Base-by-base conservation (phyloP, 1,140 invertebrate species). In the Hesperophylax magnus region DNA sequence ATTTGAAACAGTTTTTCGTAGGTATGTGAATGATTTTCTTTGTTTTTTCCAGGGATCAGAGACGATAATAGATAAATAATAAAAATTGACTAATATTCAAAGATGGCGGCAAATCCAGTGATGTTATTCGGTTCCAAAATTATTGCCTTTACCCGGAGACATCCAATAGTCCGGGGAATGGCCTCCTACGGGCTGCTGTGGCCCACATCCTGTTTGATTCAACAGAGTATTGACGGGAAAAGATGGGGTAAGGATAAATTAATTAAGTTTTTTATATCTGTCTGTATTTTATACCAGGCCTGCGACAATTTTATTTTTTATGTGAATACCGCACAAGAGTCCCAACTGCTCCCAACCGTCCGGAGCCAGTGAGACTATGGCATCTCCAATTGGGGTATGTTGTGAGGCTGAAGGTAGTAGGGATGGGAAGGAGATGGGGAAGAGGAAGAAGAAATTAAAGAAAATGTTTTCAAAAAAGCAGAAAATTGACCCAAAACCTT, bases 141-240 rank as follows among this genome's bases (percentile, higher is more conserved):
- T 31, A 52, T 67, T 17, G 69, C 80, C 5, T 84, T 84, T 76
- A 61, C 71, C 17, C 75, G 34, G 14, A 80, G 60, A 65, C 69
- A 84, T 79, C 83, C 83, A n/a, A 56, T 84, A 31, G 63, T 79
- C 61, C 53, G 83, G 67, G 83, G 83, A 67, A 82, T 84, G 80
- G 78, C 54, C 20, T 80, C 83, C 15, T 84, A 84, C 67, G 83
- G 78, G 24, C n/a, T 81, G 6, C 72, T 84, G 47, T 84, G 83
- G 83, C 83, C 83, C 20, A 81, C 80, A n/a, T 84, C 83, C 6
- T 82, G 78, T 76, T 78, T 84, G 52, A 82, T 84, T 56, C 72
- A 82, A 24, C 83, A 84, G 80, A 81, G 67, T 0, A 63, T 80
- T 47, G 81, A 84, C 53, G 83, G 83, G 20, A 84, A 82, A 82